A percentile compares a stretch with the other conserved stretches of the same genome.
Evolutionary conservation across 1,140 invertebrate genomes (phyloP).

Genomic region (Daktulosphaira vitifoliae): DNA sequence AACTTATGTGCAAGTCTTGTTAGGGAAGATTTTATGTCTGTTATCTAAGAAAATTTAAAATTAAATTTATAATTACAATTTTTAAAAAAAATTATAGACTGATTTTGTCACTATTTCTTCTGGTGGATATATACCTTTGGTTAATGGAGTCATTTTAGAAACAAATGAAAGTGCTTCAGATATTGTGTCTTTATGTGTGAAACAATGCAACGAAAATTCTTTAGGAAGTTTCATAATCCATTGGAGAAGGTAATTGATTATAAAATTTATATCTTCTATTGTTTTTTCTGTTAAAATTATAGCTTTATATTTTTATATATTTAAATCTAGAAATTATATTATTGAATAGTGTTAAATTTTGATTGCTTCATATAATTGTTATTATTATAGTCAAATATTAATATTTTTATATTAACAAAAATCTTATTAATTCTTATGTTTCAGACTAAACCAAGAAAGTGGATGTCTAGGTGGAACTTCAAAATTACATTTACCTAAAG

Average conservation of each 20-base stretch:
- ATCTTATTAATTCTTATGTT: conserved; percentile 34
- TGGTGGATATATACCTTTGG: conserved; percentile 23
- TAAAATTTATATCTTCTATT: no score
- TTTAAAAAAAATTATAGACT: no score
- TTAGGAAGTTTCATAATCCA: conserved; percentile 64
- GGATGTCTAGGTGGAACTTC: conserved; percentile 44
- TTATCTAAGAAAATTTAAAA: no score
- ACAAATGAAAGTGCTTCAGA: conserved; percentile 44
- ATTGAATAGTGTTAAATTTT: no score
- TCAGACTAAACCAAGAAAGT: conserved; percentile 41
- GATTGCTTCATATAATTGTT: no score
- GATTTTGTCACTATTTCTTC: conserved; percentile 31
- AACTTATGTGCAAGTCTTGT: conserved; percentile 5
- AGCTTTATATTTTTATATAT: no score
- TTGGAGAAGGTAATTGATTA: conserved; percentile 57
- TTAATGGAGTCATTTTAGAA: conserved; percentile 33
- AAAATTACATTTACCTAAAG: conserved; percentile 49
- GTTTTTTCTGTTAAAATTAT: no score
- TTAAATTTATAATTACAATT: no score
- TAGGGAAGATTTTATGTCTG: no score
- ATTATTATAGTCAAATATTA: no score
- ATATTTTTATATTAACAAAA: no score
- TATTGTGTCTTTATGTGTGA: conserved; percentile 46
- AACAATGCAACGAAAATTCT: conserved; percentile 47
- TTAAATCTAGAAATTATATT: no score